Evolutionary conservation across 2,113 vertebrate species (phyloP).

Genomic region (Nesoenas mayeri): DNA sequence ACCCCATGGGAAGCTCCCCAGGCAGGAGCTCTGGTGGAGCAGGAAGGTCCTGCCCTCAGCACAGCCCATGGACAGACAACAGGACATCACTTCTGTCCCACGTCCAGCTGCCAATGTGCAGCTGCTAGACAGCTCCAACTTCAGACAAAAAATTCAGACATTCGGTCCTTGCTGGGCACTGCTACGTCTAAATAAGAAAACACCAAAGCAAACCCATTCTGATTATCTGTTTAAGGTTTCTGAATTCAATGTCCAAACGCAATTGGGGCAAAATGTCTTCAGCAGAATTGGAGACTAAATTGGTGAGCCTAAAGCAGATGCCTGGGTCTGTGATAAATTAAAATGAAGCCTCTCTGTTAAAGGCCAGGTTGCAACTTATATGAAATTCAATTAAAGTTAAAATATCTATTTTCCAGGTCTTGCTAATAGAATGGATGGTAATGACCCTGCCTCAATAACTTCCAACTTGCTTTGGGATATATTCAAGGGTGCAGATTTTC

Average conservation of each 20-base stretch:
- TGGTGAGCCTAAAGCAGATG: not conserved
- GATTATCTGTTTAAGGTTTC: not conserved
- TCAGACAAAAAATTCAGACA: not conserved
- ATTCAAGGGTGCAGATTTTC: constrained; percentile 4
- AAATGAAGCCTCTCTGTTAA: constrained; percentile 10
- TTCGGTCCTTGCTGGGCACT: not conserved
- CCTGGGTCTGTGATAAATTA: constrained; percentile 14
- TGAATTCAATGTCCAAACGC: not conserved
- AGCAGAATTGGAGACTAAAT: not conserved
- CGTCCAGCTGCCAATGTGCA: too few relatives aligned
- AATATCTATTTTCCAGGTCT: constrained; percentile 50
- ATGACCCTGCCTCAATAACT: constrained; percentile 29
- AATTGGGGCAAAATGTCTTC: not conserved
- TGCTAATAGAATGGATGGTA: not conserved
- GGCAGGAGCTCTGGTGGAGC: too few relatives aligned
- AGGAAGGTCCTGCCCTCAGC: too few relatives aligned
- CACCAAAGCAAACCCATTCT: not conserved
- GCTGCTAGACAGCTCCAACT: not conserved
- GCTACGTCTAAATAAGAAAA: not conserved
- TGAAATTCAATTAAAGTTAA: constrained; percentile 67
- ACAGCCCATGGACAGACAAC: not conserved
- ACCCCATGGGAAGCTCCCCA: too few relatives aligned
- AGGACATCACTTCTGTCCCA: not conserved
- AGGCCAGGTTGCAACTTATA: constrained; percentile 26
- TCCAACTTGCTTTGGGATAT: constrained; percentile 26